Conservation (phyloP, 2,888 invertebrate genomes). For the Electrophaes corylata region DNA sequence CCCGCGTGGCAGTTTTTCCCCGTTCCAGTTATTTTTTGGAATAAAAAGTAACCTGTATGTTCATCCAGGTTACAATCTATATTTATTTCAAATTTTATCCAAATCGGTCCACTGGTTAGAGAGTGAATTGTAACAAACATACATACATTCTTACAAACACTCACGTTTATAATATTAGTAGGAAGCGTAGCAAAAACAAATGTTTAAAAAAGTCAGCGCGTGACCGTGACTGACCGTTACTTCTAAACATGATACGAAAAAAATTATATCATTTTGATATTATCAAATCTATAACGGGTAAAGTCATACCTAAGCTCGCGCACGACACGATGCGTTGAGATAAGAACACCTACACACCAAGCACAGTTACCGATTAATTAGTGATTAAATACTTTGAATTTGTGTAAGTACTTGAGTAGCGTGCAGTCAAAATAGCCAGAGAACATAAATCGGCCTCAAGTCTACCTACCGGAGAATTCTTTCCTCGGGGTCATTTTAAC, state of each 20-base stretch:
- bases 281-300: constrained; percentile 12
- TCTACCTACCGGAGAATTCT: no score
- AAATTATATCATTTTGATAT: constrained; percentile 10
- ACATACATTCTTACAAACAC: no score
- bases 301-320: constrained; percentile 11
- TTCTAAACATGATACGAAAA: background rate
- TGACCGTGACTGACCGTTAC: background rate
- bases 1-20: no score
- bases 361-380: constrained; percentile 35
- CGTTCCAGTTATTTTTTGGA: no score
- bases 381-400: constrained; percentile 13
- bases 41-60: no score
- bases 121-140: no score
- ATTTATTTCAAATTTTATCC: no score
- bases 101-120: no score
- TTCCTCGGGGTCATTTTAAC: no score
- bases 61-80: no score
- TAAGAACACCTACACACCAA: constrained; percentile 20
- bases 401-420: background rate
- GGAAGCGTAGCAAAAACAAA: background rate
- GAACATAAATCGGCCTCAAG: no score
- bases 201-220: background rate
- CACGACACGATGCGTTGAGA: constrained; percentile 13
- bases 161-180: background rate
- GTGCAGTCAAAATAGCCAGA: background rate